Conservation (phyloP, 2,888 invertebrate species). For the Bhutanitis thaidina region DNA sequence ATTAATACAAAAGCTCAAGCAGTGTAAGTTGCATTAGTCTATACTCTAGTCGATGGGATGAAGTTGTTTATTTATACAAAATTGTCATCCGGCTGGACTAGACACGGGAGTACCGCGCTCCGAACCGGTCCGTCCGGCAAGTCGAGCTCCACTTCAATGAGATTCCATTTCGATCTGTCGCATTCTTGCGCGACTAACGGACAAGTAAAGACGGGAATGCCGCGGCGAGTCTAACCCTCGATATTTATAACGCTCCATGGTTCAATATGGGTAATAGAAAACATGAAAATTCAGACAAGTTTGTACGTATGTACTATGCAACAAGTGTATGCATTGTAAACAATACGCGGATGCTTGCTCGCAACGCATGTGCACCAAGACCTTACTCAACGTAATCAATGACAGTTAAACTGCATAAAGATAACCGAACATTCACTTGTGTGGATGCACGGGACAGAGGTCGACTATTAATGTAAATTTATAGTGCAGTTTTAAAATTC, state of each 20-base stretch:
- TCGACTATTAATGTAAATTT: slow-evolving; percentile 4
- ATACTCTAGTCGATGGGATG: slow-evolving; percentile 17
- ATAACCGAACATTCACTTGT: slow-evolving; percentile 20
- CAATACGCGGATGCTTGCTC: slow-evolving; percentile 29
- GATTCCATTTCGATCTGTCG: slow-evolving; percentile 76
- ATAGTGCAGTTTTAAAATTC: slow-evolving; percentile 1
- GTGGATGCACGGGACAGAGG: no score
- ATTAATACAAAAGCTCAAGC: slow-evolving; percentile 14
- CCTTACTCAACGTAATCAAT: slow-evolving; percentile 44
- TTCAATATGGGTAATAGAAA: slow-evolving; percentile 17
- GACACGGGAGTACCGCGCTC: slow-evolving; percentile 51
- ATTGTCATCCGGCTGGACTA: slow-evolving; percentile 60
- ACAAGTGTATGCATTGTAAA: slow-evolving; percentile 40
- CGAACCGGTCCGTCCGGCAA: slow-evolving; percentile 68
- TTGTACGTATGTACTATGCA: slow-evolving; percentile 27
- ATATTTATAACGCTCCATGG: slow-evolving; percentile 26
- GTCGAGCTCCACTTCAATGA: slow-evolving; percentile 70
- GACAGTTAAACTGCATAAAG: slow-evolving; percentile 38
- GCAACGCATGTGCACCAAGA: slow-evolving; percentile 35
- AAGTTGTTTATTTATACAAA: slow-evolving; percentile 49
- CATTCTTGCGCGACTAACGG: slow-evolving; percentile 76
- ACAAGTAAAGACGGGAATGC: slow-evolving; percentile 49
- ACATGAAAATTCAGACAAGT: neutral
- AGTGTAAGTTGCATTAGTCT: slow-evolving; percentile 21
- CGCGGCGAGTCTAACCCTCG: slow-evolving; percentile 36